Base-by-base conservation (phyloP, 2,113 vertebrate genomes). In the Salvelinus sp. region DNA sequence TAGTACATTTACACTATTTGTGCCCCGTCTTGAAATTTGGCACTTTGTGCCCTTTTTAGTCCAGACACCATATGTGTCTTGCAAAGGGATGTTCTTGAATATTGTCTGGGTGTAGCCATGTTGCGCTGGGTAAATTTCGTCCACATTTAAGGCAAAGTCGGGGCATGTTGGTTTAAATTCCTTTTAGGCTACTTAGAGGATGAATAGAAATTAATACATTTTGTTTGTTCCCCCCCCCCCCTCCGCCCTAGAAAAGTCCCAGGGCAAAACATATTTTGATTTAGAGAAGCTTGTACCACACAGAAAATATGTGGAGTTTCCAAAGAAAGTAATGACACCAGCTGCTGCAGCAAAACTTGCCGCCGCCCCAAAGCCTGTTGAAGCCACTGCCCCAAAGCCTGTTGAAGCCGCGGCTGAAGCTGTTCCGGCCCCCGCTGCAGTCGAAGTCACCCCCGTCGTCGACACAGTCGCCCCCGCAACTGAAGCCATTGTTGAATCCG, bases 261-360 rank as follows among this genome's bases (percentile, higher is more conserved):
- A 83, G 54, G 0, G 65, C 76, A 88, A 90, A 83, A 92, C 92
- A 0, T 92, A 90, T 86, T 91, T 93, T 69, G 88, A 93, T 85
- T 73, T 91, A 84, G 85, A 90, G 74, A 92, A 90, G 81, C 87
- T 93, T 77, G 79, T 92, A 69, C 92, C 93, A 79, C 91, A 91
- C 83, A 90, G 88, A 75, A 1, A 76, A 0, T 85, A 12, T 69
- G 70, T 82, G 33, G 65, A 80, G 22, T 76, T 81, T 14, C 78
- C 87, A 70, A 89, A 90, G 86, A 87, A 86, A 48, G 73, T 0
- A 38, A 9, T 38, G 38, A 38, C 38, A 9, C 38, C 38, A 38
- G 69, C 16, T 13, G 78, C 50, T 9, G 76, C 73, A 3, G 47
- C 54, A 13, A 47, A 78, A 2, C 10, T 0, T 38, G 73, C 65